These are phyloP conservation scores for Pseudocheirus occidentalis DNA, from an alignment of 2,797 vertebrate genomes.

Conservation along the genomic window DNA sequence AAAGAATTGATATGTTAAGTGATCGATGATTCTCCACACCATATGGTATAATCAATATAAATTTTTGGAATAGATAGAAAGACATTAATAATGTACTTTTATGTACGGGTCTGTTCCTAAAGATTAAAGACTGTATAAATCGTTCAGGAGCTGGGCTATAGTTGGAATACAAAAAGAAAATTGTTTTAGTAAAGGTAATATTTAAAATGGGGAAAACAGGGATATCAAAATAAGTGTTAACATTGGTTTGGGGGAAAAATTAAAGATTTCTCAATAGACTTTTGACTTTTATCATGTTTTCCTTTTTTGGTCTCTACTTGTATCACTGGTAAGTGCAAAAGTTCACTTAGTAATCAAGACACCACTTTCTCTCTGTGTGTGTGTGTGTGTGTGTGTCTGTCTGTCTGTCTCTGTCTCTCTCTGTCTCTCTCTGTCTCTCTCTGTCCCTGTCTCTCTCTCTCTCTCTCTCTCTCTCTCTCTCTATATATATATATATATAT, in stretches of 20 bases:
- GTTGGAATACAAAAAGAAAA: constrained; percentile 52
- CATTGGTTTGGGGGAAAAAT: background rate
- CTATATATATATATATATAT: too few species aligned
- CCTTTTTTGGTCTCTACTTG: background rate
- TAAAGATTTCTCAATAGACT: background rate
- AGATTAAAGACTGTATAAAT: constrained; percentile 62
- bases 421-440: too few species aligned
- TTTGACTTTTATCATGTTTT: background rate
- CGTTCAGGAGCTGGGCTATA: background rate
- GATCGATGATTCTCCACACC: constrained; percentile 62
- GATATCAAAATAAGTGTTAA: background rate
- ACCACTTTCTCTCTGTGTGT: too few species aligned
- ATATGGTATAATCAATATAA: constrained; percentile 65
- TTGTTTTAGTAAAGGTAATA: constrained; percentile 9
- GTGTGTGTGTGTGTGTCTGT: too few species aligned
- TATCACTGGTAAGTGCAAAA: constrained; percentile 21
- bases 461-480: background rate
- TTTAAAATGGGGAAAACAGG: constrained; percentile 26
- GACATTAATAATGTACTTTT: constrained; percentile 72
- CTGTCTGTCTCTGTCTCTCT: too few species aligned
- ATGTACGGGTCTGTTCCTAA: constrained; percentile 47
- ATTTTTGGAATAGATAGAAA: constrained; percentile 59
- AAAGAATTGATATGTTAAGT: constrained; percentile 69
- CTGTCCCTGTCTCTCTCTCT: background rate
- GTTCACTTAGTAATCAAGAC: background rate